Evolutionary conservation across 1,140 invertebrate genomes (phyloP).

Genomic region (Caerostris extrusa): DNA sequence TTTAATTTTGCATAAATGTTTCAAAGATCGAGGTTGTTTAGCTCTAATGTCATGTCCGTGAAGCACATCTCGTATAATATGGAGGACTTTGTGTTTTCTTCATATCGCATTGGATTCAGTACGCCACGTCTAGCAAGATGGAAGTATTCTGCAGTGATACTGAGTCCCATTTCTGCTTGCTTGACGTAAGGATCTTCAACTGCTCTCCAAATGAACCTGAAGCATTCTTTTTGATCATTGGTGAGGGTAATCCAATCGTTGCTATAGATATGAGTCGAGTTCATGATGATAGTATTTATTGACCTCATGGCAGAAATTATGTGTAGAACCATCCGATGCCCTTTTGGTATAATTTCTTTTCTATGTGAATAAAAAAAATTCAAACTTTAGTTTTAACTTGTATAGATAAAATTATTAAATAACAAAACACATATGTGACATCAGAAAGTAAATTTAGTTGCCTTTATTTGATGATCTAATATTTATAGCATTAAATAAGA

Average conservation of each 20-base stretch:
- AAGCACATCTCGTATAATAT: constrained; percentile 47
- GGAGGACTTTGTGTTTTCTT: constrained; percentile 26
- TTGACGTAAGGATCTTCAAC: constrained; percentile 37
- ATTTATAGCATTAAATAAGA: not conserved
- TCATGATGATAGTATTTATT: not conserved
- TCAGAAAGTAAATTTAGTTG: not conserved
- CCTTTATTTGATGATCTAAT: not conserved
- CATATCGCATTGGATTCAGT: constrained; percentile 42
- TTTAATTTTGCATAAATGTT: constrained; percentile 5
- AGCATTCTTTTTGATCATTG: constrained; percentile 46
- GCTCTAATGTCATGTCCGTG: constrained; percentile 24
- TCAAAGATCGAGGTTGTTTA: constrained; percentile 28
- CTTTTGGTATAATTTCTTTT: constrained; percentile 12
- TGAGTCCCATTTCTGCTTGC: not conserved
- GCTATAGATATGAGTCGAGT: not conserved
- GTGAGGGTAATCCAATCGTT: not conserved
- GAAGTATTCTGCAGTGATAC: constrained; percentile 7
- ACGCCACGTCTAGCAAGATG: not conserved
- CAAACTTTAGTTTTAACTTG: no score
- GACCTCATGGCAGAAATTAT: constrained; percentile 46
- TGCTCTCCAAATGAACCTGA: constrained; percentile 16
- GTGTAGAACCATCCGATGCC: constrained; percentile 6
- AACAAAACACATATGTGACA: no score
- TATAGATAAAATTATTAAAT: no score
- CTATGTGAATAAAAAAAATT: not conserved